phyloP scores from a whole-genome alignment of 1,140 invertebrate species.

The Achroia grisella region DNA sequence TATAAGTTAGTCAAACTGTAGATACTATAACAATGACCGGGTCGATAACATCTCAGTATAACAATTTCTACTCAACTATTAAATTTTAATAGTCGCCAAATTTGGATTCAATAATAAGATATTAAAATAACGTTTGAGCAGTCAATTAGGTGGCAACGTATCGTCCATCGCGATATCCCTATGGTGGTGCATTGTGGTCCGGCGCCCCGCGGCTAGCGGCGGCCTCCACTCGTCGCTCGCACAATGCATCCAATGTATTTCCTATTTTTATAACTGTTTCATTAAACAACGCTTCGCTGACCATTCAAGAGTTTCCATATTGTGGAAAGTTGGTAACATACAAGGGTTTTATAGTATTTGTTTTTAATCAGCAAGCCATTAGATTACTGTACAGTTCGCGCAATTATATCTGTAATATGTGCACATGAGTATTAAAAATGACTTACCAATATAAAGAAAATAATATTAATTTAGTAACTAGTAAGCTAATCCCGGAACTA shows the following conservation, averaged over 20 bases:
- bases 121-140: constrained; percentile 70
- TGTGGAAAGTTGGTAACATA: constrained; percentile 49
- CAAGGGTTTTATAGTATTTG: neutral
- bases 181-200: constrained; percentile 64
- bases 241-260: constrained; percentile 52
- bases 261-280: constrained; percentile 59
- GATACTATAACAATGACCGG: neutral
- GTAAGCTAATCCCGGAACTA: no score
- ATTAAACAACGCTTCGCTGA: constrained; percentile 53
- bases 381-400: no score
- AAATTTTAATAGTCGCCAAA: constrained; percentile 19
- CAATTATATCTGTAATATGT: no score
- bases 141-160: constrained; percentile 69
- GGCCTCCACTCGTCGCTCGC: constrained; percentile 27
- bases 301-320: constrained; percentile 37
- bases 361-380: no score
- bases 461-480: no score
- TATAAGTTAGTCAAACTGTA: no score
- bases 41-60: constrained; percentile 9
- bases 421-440: no score
- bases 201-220: constrained; percentile 47
- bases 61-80: constrained; percentile 8
- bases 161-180: constrained; percentile 65
- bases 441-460: no score
- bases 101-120: constrained; percentile 63